These are phyloP conservation scores for Shargacucullia verbasci DNA, from an alignment of 2,888 invertebrate species.

Conservation along the genomic window DNA sequence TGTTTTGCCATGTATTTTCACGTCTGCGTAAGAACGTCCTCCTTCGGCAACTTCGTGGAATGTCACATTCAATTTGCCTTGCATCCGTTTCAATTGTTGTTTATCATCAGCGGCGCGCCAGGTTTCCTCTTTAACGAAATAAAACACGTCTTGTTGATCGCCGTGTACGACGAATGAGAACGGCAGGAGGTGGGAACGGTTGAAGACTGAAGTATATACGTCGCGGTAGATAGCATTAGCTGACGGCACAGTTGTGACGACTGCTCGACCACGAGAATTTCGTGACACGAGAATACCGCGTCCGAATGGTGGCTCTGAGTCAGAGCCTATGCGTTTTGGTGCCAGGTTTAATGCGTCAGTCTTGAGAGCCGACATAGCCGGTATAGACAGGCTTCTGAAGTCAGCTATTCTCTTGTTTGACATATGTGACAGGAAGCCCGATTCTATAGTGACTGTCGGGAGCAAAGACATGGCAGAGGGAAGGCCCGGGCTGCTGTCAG, in stretches of 20 bases:
- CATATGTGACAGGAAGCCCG: slow-evolving; percentile 95
- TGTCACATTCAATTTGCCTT: slow-evolving; percentile 97
- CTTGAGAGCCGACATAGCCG: slow-evolving; percentile 94
- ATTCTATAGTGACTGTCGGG: slow-evolving; percentile 93
- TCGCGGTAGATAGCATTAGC: slow-evolving; percentile 97
- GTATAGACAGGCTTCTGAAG: slow-evolving; percentile 93
- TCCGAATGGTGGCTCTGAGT: slow-evolving; percentile 96
- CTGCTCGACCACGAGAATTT: slow-evolving; percentile 93
- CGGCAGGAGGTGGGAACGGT: slow-evolving; percentile 95
- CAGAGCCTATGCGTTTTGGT: slow-evolving; percentile 93
- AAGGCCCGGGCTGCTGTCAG: slow-evolving; percentile 86
- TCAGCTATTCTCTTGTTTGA: slow-evolving; percentile 94
- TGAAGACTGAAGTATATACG: slow-evolving; percentile 97
- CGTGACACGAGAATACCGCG: slow-evolving; percentile 95
- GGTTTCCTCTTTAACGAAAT: slow-evolving; percentile 97
- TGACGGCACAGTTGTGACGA: slow-evolving; percentile 95
- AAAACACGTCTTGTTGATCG: slow-evolving; percentile 97
- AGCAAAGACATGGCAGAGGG: slow-evolving; percentile 91
- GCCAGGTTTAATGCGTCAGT: slow-evolving; percentile 93
- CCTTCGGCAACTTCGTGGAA: slow-evolving; percentile 95
- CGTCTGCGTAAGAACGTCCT: slow-evolving; percentile 94
- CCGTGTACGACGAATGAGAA: slow-evolving; percentile 96
- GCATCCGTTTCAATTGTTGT: slow-evolving; percentile 95
- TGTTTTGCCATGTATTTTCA: slow-evolving; percentile 96
- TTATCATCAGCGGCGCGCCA: slow-evolving; percentile 97